A percentile compares a stretch with the other conserved stretches of the same genome.
Evolutionary conservation across 2,888 invertebrate genomes (phyloP).

Genomic region (Cacoxenus indagator): DNA sequence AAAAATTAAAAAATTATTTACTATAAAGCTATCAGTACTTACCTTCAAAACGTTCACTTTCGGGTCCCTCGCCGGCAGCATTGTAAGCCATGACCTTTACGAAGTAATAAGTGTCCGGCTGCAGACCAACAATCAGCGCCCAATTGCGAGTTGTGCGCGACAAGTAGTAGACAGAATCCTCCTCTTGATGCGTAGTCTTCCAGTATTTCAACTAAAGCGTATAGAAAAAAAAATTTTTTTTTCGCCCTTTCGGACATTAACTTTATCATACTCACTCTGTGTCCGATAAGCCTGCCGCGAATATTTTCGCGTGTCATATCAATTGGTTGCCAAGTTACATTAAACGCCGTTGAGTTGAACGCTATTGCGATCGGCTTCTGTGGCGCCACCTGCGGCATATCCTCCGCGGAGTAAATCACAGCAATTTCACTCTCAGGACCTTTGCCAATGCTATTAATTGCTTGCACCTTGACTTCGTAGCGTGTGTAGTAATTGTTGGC

Average conservation of each 20-base stretch:
- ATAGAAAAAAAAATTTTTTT: neutral
- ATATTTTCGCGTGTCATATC: conserved; percentile 86
- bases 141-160: conserved; percentile 86
- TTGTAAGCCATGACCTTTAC: conserved; percentile 98
- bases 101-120: conserved; percentile 92
- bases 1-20: neutral
- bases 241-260: neutral
- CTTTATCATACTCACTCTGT: conserved; percentile 77
- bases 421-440: conserved; percentile 86
- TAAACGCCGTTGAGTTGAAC: conserved; percentile 92
- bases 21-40: conserved; percentile 25
- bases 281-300: conserved; percentile 91
- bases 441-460: conserved; percentile 83
- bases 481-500: conserved; percentile 83
- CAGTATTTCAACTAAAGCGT: conserved; percentile 85
- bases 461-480: conserved; percentile 89
- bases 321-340: conserved; percentile 91
- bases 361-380: conserved; percentile 83
- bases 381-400: conserved; percentile 93
- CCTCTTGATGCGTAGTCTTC: conserved; percentile 82
- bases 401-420: conserved; percentile 88
- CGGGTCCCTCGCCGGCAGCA: conserved; percentile 95
- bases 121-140: conserved; percentile 93
- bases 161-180: conserved; percentile 85
- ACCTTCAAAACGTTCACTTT: conserved; percentile 89